Percentiles rank a stretch among this genome's conserved stretches.
Evolutionary conservation across 2,888 invertebrate species (phyloP).

Genomic region (Ochropacha duplaris): DNA sequence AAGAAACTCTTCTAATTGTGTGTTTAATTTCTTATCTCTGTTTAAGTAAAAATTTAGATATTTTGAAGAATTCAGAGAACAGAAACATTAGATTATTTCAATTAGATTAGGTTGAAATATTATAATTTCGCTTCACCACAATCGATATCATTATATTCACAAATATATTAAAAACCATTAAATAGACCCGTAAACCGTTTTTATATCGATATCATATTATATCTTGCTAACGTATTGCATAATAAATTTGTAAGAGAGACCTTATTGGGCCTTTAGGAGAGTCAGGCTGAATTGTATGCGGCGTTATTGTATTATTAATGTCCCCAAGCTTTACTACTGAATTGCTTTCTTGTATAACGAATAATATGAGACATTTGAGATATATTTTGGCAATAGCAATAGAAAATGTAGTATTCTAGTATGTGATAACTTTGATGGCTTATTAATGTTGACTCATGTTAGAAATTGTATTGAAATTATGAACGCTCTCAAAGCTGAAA

Average conservation of each 20-base stretch:
- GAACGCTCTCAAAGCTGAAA: no score
- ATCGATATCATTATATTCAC: not conserved
- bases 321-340: conserved; percentile 7
- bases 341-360: conserved; percentile 14
- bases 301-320: conserved; percentile 41
- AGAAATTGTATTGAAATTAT: not conserved
- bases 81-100: no score
- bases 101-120: not conserved
- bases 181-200: not conserved
- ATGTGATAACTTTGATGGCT: not conserved
- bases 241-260: conserved; percentile 34
- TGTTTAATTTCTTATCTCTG: not conserved
- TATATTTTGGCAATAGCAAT: not conserved
- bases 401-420: not conserved
- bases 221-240: conserved; percentile 29
- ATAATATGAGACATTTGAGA: conserved; percentile 7
- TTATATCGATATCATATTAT: conserved; percentile 20
- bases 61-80: not conserved
- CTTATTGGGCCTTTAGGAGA: conserved; percentile 24
- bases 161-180: not conserved
- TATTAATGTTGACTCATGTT: not conserved
- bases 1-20: not conserved
- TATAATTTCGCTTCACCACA: not conserved
- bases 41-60: not conserved
- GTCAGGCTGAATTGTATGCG: conserved; percentile 16